Conservation (phyloP, 2,888 invertebrate species). For the Bugulina stolonifera region DNA sequence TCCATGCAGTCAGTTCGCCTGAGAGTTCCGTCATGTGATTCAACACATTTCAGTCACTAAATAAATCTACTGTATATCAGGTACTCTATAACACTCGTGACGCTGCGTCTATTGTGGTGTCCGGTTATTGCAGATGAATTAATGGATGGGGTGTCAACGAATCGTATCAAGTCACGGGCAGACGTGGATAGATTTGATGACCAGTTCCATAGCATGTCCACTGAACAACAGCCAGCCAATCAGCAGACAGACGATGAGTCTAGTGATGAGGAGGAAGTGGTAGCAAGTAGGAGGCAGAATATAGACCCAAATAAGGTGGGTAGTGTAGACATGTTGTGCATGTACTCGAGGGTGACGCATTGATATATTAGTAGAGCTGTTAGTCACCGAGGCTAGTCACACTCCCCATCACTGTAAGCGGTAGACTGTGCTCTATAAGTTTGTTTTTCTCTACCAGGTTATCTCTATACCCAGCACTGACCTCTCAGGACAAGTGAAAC, state of each 20-base stretch:
- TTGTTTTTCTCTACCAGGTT: background rate
- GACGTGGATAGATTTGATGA: slow-evolving; percentile 16
- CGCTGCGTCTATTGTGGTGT: no score
- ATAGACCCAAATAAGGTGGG: slow-evolving; percentile 8
- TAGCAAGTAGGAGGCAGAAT: background rate
- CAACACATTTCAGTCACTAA: no score
- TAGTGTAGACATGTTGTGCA: no score
- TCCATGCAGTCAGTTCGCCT: no score
- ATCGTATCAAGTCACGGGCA: background rate
- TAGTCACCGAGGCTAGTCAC: no score
- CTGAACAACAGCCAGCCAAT: background rate
- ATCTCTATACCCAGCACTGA: slow-evolving; percentile 13
- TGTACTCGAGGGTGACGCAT: no score
- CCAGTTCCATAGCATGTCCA: background rate
- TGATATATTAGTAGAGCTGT: no score
- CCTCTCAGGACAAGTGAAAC: background rate
- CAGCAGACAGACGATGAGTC: background rate
- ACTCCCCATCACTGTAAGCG: background rate
- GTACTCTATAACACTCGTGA: no score
- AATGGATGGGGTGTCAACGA: background rate
- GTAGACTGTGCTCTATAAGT: background rate
- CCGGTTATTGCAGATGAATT: slow-evolving; percentile 13
- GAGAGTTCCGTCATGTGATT: no score
- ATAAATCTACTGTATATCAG: no score
- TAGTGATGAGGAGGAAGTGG: slow-evolving; percentile 10